Evolutionary conservation across 2,113 vertebrate species (phyloP).

Genomic region (Cyphomyrus plagiostoma): DNA sequence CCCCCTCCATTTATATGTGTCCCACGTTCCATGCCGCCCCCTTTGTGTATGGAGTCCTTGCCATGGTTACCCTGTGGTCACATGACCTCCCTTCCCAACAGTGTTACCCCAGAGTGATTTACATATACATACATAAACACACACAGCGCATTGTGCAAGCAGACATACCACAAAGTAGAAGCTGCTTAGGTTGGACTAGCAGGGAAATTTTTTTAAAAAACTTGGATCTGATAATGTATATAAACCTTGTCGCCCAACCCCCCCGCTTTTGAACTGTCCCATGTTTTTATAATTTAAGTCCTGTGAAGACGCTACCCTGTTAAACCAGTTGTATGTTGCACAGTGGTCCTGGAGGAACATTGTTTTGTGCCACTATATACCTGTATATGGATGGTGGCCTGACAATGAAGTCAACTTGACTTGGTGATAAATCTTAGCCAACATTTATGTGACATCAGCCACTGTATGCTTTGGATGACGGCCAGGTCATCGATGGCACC

Average conservation of each 20-base stretch:
- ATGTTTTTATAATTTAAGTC: not conserved
- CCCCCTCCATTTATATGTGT: not conserved
- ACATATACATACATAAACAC: not conserved
- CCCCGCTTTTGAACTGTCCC: not conserved
- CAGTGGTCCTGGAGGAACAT: not conserved
- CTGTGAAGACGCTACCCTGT: not conserved
- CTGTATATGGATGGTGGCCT: not conserved
- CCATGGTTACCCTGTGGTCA: not conserved
- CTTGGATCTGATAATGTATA: not conserved
- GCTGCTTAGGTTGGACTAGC: not conserved
- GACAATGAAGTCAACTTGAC: not conserved
- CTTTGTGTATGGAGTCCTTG: not conserved
- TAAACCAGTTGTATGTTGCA: not conserved
- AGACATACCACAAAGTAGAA: not conserved
- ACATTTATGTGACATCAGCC: not conserved
- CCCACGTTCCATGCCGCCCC: not conserved
- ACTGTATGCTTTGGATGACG: not conserved
- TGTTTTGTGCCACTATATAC: not conserved
- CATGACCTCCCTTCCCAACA: not conserved
- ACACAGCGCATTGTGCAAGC: not conserved
- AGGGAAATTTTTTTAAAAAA: not conserved
- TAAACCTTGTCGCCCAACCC: not conserved
- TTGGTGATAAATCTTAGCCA: not conserved
- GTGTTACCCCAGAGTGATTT: not conserved
- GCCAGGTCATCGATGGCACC: conserved; percentile 87